Evolutionary conservation across 1,140 invertebrate genomes (phyloP), one percentile per base, ranked within the genome.

Genomic region (Drosophila aff.): DNA sequence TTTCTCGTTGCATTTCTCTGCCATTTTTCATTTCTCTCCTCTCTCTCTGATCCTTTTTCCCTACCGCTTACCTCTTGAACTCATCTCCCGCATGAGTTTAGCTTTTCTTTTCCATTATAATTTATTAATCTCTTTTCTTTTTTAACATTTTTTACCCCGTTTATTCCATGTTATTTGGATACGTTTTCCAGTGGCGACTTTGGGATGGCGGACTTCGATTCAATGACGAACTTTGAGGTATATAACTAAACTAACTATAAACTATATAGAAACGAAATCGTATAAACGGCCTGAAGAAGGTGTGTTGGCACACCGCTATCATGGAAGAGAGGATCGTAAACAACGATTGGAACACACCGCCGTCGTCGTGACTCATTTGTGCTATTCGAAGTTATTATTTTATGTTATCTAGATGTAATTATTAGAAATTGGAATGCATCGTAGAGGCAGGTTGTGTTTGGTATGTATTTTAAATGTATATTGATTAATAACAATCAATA

Each of bases 151-250:
- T 71, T 78, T 46, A 57, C 66, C 73, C 36, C 64, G 26, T 52
- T 76, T 52, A 49, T 60, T 64, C 43, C 55, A 21, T 26, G 10
- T 64, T 21, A 18, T 53, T 53, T 38, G 52, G 31, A 26, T 36
- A 31, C 21, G 28, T 43, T 47, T 82, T 86, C 67, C 81, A 92
- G 91, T 86, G 81, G 77, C 68, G 85, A 92, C 76, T 91, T 92
- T 81, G 67, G 55, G 52, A 87, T 89, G 69, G 23, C 90, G 85
- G 91, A 92, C 64, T 91, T 92, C 76, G 91, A 92, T 49, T 57
- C 84, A 66, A 89, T 92, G 73, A 71, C 71, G 53, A 84, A 79
- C 79, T 90, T 90, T 81, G 81, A 90, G 67, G 72, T 82, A 68
- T 82, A 87, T 83, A 80, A 71, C 63, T 87, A 69, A 72, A 60